Evolutionary conservation across 2,888 invertebrate species (phyloP).

Genomic region (Gnatocerus cornutus): DNA sequence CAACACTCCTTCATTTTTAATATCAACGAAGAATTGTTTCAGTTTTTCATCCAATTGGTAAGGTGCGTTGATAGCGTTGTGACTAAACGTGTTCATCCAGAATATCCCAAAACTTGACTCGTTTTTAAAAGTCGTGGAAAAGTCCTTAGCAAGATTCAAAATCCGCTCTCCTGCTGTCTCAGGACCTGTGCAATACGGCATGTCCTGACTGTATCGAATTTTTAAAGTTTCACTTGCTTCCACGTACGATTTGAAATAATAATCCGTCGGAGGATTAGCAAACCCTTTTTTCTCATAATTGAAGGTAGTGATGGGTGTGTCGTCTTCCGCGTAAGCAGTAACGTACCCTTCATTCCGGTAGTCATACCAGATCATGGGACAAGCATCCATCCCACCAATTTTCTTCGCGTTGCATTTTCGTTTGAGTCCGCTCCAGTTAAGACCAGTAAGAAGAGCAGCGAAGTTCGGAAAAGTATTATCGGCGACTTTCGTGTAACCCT

Average conservation of each 20-base stretch:
- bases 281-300: conserved; percentile 83
- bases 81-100: conserved; percentile 87
- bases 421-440: conserved; percentile 68
- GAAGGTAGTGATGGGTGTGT: conserved; percentile 81
- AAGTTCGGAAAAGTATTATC: conserved; percentile 94
- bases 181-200: conserved; percentile 76
- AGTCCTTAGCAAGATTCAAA: conserved; percentile 80
- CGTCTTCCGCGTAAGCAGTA: conserved; percentile 88
- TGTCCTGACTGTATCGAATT: conserved; percentile 67
- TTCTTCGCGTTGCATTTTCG: conserved; percentile 70
- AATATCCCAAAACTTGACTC: conserved; percentile 83
- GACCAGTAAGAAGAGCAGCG: conserved; percentile 85
- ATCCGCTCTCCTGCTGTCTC: conserved; percentile 79
- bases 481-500: conserved; percentile 77
- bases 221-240: conserved; percentile 76
- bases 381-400: conserved; percentile 77
- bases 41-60: conserved; percentile 80
- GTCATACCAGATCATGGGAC: conserved; percentile 85
- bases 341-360: conserved; percentile 82
- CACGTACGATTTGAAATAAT: conserved; percentile 85
- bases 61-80: conserved; percentile 80
- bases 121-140: conserved; percentile 77
- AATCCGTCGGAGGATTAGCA: conserved; percentile 83
- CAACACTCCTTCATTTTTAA: conserved; percentile 73
- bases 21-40: conserved; percentile 75